Conservation (phyloP, 2,888 invertebrate species). For the Pseudococcus longispinus region DNA sequence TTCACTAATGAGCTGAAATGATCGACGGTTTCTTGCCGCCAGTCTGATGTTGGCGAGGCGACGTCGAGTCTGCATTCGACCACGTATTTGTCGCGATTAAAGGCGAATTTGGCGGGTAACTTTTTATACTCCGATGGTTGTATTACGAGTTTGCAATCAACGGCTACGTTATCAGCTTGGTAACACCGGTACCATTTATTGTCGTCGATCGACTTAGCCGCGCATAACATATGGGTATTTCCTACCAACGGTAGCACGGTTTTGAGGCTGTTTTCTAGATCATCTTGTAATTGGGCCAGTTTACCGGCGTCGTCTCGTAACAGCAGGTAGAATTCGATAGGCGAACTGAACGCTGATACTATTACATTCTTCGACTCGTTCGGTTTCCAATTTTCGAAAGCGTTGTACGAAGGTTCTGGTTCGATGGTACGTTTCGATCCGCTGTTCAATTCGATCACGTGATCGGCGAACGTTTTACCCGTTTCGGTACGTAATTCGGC, state of each 20-base stretch:
- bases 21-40: conserved; percentile 73
- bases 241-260: neutral
- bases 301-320: conserved; percentile 65
- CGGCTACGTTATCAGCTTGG: conserved; percentile 62
- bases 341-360: conserved; percentile 68
- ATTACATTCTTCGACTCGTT: conserved; percentile 62
- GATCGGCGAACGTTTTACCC: conserved; percentile 29
- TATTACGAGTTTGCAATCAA: conserved; percentile 78
- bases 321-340: conserved; percentile 72
- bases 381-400: conserved; percentile 29
- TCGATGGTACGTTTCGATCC: neutral
- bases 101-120: conserved; percentile 65
- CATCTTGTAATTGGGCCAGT: conserved; percentile 64
- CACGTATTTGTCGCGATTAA: conserved; percentile 64
- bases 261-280: conserved; percentile 65
- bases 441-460: conserved; percentile 4
- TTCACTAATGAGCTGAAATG: conserved; percentile 74
- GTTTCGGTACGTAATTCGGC: conserved; percentile 28
- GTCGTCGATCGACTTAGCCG: conserved; percentile 76
- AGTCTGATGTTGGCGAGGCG: conserved; percentile 69
- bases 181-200: conserved; percentile 81
- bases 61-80: conserved; percentile 62
- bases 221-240: neutral
- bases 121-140: conserved; percentile 64
- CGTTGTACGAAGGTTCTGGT: neutral